Percentiles rank a stretch among this genome's conserved stretches.
Evolutionary conservation across 2,888 invertebrate species (phyloP).

Genomic region (Odontomyia ornata): DNA sequence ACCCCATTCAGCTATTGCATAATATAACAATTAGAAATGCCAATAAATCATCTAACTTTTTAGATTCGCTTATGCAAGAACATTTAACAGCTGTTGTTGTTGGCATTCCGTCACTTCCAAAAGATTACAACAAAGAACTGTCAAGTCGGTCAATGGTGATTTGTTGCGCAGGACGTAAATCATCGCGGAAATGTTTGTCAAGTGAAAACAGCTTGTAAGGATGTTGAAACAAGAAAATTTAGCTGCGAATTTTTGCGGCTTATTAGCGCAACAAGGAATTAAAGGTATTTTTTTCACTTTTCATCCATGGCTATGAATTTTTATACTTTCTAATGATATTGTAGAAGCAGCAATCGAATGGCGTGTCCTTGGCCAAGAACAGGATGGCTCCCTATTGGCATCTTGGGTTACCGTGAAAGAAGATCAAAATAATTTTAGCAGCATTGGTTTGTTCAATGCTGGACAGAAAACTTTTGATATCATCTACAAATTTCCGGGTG

Average conservation of each 20-base stretch:
- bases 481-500: conserved; percentile 71
- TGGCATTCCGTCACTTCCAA: conserved; percentile 27
- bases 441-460: conserved; percentile 72
- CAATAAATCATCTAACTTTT: no score
- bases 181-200: not conserved
- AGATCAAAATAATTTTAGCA: conserved; percentile 59
- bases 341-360: conserved; percentile 77
- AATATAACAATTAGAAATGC: not conserved
- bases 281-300: conserved; percentile 57
- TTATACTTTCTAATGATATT: not conserved
- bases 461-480: conserved; percentile 69
- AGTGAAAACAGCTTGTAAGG: not conserved
- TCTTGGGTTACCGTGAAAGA: conserved; percentile 70
- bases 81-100: not conserved
- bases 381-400: conserved; percentile 76
- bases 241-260: conserved; percentile 63
- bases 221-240: conserved; percentile 64
- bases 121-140: not conserved
- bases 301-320: not conserved
- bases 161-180: conserved; percentile 26
- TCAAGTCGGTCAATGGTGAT: not conserved
- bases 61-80: no score
- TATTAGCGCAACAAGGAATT: conserved; percentile 59
- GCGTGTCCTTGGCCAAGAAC: conserved; percentile 83
- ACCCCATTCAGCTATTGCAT: conserved; percentile 19